Base-by-base conservation (phyloP, 2,113 vertebrate genomes). In the Oryzias woworae region DNA sequence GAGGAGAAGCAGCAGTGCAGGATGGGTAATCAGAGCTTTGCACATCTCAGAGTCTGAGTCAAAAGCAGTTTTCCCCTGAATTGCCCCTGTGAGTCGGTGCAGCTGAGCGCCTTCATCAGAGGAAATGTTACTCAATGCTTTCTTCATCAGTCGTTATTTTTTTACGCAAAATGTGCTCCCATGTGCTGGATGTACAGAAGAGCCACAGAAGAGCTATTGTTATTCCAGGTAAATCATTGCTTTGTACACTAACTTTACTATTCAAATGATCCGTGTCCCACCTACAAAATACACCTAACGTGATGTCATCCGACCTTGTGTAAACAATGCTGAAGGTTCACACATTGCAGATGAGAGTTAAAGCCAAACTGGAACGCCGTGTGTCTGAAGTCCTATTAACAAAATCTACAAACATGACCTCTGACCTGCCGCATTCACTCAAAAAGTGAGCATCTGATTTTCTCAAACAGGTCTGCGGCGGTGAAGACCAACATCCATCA, bases 391-490 rank as follows among this genome's bases (percentile, higher is more conserved):
- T 51, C 28, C 18, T 12, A 58, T 46, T 2, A 23, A 23, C 5
- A 49, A 48, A 1, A 1, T 17, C 53, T 5, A 31, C 18, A 50
- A 46, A 31, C n/a, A 12, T n/a, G 28, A 66, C 58, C 48, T 41
- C 41, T 59, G 28, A 5, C 5, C 36, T 31, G 3, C 54, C 48
- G 14, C 58, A 36, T 15, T 12, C 47, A 20, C 26, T n/a, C 13
- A 50, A 48, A 18, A 22, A 14, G 2, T 26, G 22, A 63, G 44
- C 1, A 18, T 44, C 53, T 1, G 23, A 58, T 59, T 68, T 76
- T 59, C 50, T 73, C 64, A 50, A 47, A 70, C 49, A 13, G 53
- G 68, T 77, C 42, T 66, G 20, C 47, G n/a, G 51, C 62, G 54
- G 63, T 62, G 46, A 76, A n/a, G 16, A 23, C 23, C n/a, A 62